Base-by-base conservation (phyloP, 2,113 vertebrate species). In the Leucoraja erinaceus region DNA sequence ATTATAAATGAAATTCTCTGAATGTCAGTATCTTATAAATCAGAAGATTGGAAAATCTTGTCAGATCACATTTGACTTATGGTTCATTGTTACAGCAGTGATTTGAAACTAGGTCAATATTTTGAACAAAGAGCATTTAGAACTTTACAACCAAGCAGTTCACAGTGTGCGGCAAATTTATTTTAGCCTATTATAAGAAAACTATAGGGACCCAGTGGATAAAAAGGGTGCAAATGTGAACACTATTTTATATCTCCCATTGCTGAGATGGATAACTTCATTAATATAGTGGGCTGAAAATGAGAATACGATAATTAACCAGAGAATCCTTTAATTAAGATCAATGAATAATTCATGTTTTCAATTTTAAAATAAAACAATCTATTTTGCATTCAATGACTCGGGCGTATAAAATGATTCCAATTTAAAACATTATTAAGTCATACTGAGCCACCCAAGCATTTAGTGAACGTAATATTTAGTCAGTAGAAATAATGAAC, bases 291-390 rank as follows among this genome's bases (percentile, higher is more conserved):
- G 59, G 31, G 83, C 59, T 88, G 11, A 31, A 88, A 63, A 88
- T 31, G 59, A 88, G 59, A 66, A 33, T 18, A 12, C 59, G 63
- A 61, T 66, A 88, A 66, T 88, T 88, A 66, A n/a, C 83, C 63
- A 88, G 31, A 88, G 59, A 33, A 88, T 88, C 5, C 14, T 16
- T 66, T 63, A 88, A 88, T 88, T 61, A 88, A 63, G 59, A 11
- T 63, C 28, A 88, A 88, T 66, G 63, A 66, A 88, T 63, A 61
- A 7, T 88, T 88, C n/a, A 14, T 88, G 63, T 63, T 28, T 63
- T 88, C 31, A 88, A 63, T 31, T 88, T 88, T 88, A 88, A 88
- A 88, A 63, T 63, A 25, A 86, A 86, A 59, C 61, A 63, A 88
- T 61, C 83, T 14, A 10, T 7, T 56, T 83, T 83, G 79, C 79